These are phyloP conservation scores for Emydocephalus ijimae DNA, from an alignment of 2,113 vertebrate species.

Conservation along the genomic window DNA sequence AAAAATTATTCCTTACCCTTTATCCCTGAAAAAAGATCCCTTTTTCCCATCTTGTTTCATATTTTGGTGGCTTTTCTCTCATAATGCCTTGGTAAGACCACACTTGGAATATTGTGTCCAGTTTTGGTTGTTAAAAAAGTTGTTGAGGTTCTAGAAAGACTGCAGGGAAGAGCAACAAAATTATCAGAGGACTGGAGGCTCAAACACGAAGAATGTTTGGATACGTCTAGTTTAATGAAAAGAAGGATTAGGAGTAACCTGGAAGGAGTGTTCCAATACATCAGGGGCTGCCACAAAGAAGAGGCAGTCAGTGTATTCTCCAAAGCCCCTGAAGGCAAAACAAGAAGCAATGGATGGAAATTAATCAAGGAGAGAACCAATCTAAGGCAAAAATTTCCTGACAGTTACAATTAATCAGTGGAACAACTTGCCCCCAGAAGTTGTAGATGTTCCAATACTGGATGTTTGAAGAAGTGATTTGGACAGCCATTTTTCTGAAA, in stretches of 20 bases:
- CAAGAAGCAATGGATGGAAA: not conserved
- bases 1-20: no score
- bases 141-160: not conserved
- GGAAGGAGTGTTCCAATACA: not conserved
- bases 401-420: not conserved
- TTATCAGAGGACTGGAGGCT: not conserved
- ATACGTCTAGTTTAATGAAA: not conserved
- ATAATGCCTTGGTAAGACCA: not conserved
- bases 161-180: not conserved
- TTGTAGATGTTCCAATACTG: not conserved
- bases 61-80: no score
- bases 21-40: no score
- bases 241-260: not conserved
- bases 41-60: no score
- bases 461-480: not conserved
- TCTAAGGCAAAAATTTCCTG: not conserved
- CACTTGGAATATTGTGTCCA: not conserved
- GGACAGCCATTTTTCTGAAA: not conserved
- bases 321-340: not conserved
- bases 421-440: not conserved
- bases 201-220: not conserved
- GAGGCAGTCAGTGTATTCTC: not conserved
- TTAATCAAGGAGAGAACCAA: not conserved
- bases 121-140: not conserved
- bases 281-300: not conserved